Conservation (phyloP, 2,113 vertebrate genomes). For the Bostrychus sinensis region DNA sequence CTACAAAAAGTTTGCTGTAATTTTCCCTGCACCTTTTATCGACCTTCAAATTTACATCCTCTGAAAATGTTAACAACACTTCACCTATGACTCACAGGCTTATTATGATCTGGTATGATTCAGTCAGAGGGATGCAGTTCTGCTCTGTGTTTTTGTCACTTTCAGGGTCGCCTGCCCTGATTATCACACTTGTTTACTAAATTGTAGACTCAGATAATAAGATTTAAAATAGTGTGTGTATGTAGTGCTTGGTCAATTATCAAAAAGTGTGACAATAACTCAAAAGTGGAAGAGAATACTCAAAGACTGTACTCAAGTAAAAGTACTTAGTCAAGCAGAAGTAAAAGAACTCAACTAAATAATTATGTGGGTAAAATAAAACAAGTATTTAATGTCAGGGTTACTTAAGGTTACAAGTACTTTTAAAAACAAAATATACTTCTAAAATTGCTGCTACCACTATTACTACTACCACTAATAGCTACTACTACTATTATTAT, state of each 20-base stretch:
- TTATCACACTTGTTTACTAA: conserved; percentile 12
- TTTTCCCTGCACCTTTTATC: conserved; percentile 29
- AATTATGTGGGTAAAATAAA: too few relatives aligned
- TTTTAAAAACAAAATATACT: neutral
- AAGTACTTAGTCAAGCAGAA: too few relatives aligned
- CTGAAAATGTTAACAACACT: conserved; percentile 43
- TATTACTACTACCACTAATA: neutral
- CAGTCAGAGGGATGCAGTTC: conserved; percentile 28
- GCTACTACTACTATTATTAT: too few relatives aligned
- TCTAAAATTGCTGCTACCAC: neutral
- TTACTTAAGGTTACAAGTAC: too few relatives aligned
- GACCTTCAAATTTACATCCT: conserved; percentile 22
- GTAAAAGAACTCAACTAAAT: too few relatives aligned
- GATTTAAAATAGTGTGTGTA: neutral
- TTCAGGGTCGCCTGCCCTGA: conserved; percentile 18
- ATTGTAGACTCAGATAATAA: conserved; percentile 19
- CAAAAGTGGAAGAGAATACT: too few relatives aligned
- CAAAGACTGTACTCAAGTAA: too few relatives aligned
- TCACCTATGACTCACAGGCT: conserved; percentile 46
- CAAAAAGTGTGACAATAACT: too few relatives aligned
- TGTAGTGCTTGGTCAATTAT: too few relatives aligned
- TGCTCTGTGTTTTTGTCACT: neutral
- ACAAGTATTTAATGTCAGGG: too few relatives aligned
- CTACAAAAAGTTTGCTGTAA: conserved; percentile 5
- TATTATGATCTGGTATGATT: conserved; percentile 29